Base-by-base conservation (phyloP, 2,888 invertebrate species). In the Phrixothrix hirtus region DNA sequence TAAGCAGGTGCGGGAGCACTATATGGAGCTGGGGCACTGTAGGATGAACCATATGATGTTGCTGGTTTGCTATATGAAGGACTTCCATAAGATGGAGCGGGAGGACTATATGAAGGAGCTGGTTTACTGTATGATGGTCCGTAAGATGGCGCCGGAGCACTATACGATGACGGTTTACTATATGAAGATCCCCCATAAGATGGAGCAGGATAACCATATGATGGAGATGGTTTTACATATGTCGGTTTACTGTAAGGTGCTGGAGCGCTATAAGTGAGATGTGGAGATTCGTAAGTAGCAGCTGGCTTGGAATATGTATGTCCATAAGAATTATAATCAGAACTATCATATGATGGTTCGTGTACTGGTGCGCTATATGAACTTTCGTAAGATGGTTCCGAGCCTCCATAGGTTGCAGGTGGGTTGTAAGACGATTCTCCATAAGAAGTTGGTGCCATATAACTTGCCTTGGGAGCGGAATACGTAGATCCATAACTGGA, bases 351-450 rank as follows among this genome's bases (percentile, higher is more conserved):
- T 14, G 61, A 52, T 16, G 56, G 58, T 12, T 47, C 41, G n/a
- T n/a, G n/a, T n/a, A n/a, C n/a, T n/a, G n/a, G n/a, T n/a, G n/a
- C n/a, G n/a, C n/a, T n/a, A 6, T 21, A 21, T 21, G 21, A 21
- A 5, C 4, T 39, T 38, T 7, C 50, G 51, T 59, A 60, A 11
- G 42, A 15, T 31, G 47, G 54, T 27, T 60, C 55, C 31, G 61
- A 59, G 25, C 56, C 57, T 9, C 38, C 41, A 32, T 64, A 60
- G 25, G 48, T 45, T 1, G 42, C 51, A 50, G 59, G 63, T 13
- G 57, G 59, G 15, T 16, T 27, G 15, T 52, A 44, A 1, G 41
- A 25, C 6, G 51, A 37, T 16, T 29, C 50, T 7, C n/a, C 15
- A 9, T 14, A n/a, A 2, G 25, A 21, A 36, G 14, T n/a, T 14